A percentile compares a stretch with the other conserved stretches of the same genome.
phyloP scores from a whole-genome alignment of 2,113 vertebrate species.

The Sylvicapra grimmia region DNA sequence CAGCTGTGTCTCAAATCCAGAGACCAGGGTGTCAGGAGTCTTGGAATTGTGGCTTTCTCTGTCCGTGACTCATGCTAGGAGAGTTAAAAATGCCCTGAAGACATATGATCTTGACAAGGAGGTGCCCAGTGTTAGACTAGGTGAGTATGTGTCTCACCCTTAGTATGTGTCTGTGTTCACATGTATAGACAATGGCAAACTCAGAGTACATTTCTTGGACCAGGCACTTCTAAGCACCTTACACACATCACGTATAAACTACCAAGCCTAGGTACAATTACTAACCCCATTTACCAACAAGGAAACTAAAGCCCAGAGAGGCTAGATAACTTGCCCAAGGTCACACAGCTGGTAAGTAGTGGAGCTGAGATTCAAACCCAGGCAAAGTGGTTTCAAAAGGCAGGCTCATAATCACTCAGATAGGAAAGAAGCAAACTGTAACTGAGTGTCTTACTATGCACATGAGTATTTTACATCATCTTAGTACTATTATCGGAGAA shows the following conservation, averaged over 20 bases:
- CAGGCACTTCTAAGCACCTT: background rate
- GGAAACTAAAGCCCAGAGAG: background rate
- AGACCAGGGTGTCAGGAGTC: background rate
- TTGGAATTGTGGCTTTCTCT: background rate
- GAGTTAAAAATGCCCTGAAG: background rate
- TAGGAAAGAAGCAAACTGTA: background rate
- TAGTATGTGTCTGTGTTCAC: background rate
- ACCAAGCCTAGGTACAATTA: background rate
- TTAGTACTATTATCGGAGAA: background rate
- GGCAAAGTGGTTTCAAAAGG: background rate
- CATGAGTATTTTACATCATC: background rate
- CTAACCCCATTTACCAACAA: background rate
- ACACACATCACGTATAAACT: background rate
- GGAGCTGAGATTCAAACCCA: background rate
- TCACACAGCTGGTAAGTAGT: background rate
- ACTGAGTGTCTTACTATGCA: background rate
- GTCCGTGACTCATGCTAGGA: background rate
- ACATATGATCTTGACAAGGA: background rate
- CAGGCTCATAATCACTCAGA: background rate
- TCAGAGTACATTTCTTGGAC: background rate
- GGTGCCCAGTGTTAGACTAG: background rate
- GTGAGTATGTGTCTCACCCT: background rate
- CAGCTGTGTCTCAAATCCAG: background rate
- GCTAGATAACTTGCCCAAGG: background rate
- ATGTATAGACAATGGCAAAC: background rate